Conservation (phyloP, 2,113 vertebrate genomes). For the Dascyllus trimaculatus region DNA sequence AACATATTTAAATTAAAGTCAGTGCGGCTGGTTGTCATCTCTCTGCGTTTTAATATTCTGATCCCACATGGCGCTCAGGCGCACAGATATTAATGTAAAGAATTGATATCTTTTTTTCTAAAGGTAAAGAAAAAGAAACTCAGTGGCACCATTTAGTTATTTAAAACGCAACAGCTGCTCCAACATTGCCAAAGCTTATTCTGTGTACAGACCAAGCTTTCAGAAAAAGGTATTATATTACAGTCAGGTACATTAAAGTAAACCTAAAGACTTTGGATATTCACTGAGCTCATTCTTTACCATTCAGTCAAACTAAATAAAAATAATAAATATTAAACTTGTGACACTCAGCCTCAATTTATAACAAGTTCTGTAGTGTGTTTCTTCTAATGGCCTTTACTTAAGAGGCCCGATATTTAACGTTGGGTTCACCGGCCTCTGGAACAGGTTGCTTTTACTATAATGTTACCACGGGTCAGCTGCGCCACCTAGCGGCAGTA, state of each 20-base stretch:
- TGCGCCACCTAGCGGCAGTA: slow-evolving; percentile 79
- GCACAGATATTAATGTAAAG: not conserved
- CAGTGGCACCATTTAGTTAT: not conserved
- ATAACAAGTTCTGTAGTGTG: not conserved
- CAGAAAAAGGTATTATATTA: not conserved
- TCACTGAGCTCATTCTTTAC: no score
- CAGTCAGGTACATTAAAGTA: not conserved
- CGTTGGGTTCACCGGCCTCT: not conserved
- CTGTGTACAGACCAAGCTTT: not conserved
- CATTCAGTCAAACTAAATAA: not conserved
- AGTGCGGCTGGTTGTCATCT: not conserved
- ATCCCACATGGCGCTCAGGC: not conserved
- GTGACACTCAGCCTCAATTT: not conserved
- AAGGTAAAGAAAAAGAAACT: not conserved
- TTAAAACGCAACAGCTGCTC: no score
- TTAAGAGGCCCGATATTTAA: not conserved
- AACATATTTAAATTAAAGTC: not conserved
- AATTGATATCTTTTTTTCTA: no score
- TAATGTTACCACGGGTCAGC: not conserved
- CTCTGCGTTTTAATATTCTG: not conserved
- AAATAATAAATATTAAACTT: not conserved
- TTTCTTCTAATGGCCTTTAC: not conserved
- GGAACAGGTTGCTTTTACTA: not conserved
- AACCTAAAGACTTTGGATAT: not conserved
- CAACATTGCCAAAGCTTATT: not conserved